Percentiles rank a stretch among this genome's conserved stretches.
Evolutionary conservation across 2,888 invertebrate species (phyloP).

Genomic region (Lithophane leautieri): DNA sequence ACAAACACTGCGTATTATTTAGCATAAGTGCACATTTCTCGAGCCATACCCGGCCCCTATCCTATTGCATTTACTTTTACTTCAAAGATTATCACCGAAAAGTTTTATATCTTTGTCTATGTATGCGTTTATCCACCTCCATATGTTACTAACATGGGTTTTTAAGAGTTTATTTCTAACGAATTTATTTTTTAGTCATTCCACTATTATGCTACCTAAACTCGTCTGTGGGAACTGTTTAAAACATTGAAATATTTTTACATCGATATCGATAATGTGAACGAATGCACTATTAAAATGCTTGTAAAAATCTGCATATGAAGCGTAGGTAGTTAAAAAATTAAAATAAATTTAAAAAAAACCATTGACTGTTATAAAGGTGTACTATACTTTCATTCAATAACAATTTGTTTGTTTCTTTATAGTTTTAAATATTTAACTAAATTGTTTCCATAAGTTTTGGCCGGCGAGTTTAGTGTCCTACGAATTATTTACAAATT

Average conservation of each 20-base stretch:
- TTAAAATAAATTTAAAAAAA: not conserved
- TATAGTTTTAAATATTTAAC: slow-evolving; percentile 5
- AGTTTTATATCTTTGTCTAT: slow-evolving; percentile 35
- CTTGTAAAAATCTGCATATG: not conserved
- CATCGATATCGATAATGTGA: not conserved
- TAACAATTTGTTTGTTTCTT: slow-evolving; percentile 3
- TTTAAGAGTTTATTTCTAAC: slow-evolving; percentile 55
- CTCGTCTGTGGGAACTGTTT: slow-evolving; percentile 23
- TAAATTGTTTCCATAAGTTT: slow-evolving; percentile 24
- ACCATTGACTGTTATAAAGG: not conserved
- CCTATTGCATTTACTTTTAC: slow-evolving; percentile 72
- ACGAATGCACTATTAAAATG: not conserved
- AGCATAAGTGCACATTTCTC: slow-evolving; percentile 70
- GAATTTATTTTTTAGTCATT: slow-evolving; percentile 56
- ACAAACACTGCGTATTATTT: slow-evolving; percentile 54
- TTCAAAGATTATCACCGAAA: slow-evolving; percentile 29
- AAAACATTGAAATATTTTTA: not conserved
- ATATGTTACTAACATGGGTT: slow-evolving; percentile 51
- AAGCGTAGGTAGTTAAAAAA: not conserved
- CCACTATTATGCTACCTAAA: slow-evolving; percentile 48
- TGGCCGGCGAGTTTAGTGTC: slow-evolving; percentile 36
- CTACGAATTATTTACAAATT: slow-evolving; percentile 33
- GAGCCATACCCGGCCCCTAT: slow-evolving; percentile 46
- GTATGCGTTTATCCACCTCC: slow-evolving; percentile 42
- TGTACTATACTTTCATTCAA: slow-evolving; percentile 1